Percentiles rank a stretch among this genome's conserved stretches.
Conservation (phyloP, 2,113 vertebrate species). For the Rousettus leschenaultii region DNA sequence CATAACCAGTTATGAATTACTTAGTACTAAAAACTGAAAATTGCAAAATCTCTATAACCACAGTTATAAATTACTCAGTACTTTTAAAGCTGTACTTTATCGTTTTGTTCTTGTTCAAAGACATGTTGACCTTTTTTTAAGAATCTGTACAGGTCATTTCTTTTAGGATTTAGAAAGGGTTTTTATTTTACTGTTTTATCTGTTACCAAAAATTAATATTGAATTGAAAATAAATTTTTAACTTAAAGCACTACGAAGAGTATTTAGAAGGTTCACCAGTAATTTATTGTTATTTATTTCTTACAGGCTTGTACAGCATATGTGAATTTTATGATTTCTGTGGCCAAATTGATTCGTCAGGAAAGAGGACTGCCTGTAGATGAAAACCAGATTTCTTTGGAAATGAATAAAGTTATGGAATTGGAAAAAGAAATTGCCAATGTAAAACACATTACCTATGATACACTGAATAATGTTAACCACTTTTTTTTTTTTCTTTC, state of each 20-base stretch:
- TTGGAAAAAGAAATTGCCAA: constrained; percentile 95
- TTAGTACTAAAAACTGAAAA: not conserved
- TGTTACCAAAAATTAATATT: constrained; percentile 25
- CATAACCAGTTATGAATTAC: not conserved
- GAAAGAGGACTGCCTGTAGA: constrained; percentile 84
- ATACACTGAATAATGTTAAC: constrained; percentile 40
- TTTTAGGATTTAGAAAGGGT: not conserved
- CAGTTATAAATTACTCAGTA: not conserved
- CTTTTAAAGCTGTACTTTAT: not conserved
- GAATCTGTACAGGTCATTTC: not conserved
- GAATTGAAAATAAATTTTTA: constrained; percentile 20
- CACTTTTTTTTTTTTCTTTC: not conserved
- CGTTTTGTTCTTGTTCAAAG: not conserved
- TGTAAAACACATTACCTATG: constrained; percentile 83
- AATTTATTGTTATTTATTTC: constrained; percentile 40
- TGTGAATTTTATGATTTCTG: constrained; percentile 91
- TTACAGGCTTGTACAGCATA: constrained; percentile 92
- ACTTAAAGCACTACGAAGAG: not conserved
- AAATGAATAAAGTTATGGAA: constrained; percentile 88
- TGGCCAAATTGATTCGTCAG: constrained; percentile 89
- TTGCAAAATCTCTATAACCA: not conserved
- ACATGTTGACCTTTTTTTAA: not conserved
- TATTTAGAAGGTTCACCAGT: constrained; percentile 7
- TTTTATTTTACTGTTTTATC: constrained; percentile 30
- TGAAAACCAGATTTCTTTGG: constrained; percentile 80